phyloP scores from a whole-genome alignment of 2,888 invertebrate species.

The Unio pictorum region DNA sequence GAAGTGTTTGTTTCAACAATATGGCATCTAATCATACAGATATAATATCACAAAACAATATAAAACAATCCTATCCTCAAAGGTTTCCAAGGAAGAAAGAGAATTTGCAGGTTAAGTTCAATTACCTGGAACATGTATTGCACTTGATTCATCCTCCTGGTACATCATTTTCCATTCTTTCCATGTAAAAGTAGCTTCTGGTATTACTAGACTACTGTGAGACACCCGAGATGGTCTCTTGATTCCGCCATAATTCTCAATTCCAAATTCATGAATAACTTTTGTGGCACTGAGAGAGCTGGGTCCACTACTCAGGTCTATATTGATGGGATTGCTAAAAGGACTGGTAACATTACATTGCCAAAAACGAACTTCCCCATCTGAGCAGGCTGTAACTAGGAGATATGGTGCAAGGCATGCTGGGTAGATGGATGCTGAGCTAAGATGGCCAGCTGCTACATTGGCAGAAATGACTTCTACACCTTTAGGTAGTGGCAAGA shows the following conservation, averaged over 20 bases:
- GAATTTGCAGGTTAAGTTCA: not conserved
- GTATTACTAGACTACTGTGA: conserved; percentile 28
- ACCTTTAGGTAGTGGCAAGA: conserved; percentile 87
- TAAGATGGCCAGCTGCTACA: conserved; percentile 96
- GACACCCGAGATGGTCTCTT: conserved; percentile 31
- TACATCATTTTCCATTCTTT: conserved; percentile 90
- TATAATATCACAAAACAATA: too few relatives aligned
- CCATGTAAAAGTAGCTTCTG: conserved; percentile 79
- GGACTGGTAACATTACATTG: conserved; percentile 56
- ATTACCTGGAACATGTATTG: conserved; percentile 83
- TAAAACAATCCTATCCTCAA: too few relatives aligned
- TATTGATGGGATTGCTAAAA: not conserved
- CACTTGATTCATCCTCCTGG: conserved; percentile 76
- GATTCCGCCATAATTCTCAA: conserved; percentile 45
- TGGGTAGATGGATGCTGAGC: conserved; percentile 97
- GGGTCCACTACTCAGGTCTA: not conserved
- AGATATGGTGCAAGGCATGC: conserved; percentile 99
- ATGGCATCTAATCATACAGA: too few relatives aligned
- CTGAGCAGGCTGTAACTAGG: conserved; percentile 94
- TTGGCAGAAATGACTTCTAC: conserved; percentile 94
- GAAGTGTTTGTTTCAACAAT: too few relatives aligned
- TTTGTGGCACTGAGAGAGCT: conserved; percentile 30
- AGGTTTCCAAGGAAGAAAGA: not conserved
- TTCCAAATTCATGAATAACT: conserved; percentile 35
- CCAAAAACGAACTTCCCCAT: conserved; percentile 79